Evolutionary conservation across 2,797 vertebrate genomes (phyloP).

Genomic region (Alfaro cultratus): DNA sequence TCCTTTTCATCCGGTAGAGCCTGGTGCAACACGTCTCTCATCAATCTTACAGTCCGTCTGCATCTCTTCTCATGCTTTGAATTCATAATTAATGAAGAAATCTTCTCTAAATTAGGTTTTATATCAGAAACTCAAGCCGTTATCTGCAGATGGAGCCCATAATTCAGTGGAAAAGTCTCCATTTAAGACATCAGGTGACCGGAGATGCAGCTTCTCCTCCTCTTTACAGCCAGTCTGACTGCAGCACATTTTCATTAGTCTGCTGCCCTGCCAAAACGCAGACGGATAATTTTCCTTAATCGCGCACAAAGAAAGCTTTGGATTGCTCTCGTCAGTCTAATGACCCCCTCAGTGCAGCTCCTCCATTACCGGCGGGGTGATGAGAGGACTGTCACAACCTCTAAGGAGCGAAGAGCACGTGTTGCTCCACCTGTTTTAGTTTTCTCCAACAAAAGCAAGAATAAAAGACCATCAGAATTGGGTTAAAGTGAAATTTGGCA

Average conservation of each 20-base stretch:
- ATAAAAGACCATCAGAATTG: constrained; percentile 13
- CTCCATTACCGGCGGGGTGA: constrained; percentile 29
- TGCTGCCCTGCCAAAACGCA: constrained; percentile 48
- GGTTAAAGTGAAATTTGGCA: constrained; percentile 31
- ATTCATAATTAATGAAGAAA: not conserved
- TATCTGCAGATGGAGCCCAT: not conserved
- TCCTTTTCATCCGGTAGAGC: not conserved
- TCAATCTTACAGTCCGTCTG: not conserved
- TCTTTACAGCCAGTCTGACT: not conserved
- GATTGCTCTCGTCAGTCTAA: constrained; percentile 59
- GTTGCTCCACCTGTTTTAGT: not conserved
- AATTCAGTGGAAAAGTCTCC: constrained; percentile 21
- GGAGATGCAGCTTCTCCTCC: constrained; percentile 26
- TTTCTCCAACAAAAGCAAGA: not conserved
- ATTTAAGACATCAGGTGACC: constrained; percentile 48
- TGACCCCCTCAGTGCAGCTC: constrained; percentile 49
- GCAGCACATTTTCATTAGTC: constrained; percentile 49
- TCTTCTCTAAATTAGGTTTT: not conserved
- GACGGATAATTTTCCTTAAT: constrained; percentile 73
- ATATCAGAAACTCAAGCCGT: not conserved
- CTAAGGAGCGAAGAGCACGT: constrained; percentile 24
- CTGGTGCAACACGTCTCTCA: not conserved
- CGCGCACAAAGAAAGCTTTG: constrained; percentile 65
- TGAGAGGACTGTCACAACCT: constrained; percentile 35
- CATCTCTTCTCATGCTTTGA: not conserved